A percentile compares a stretch with the other conserved stretches of the same genome.
Conservation (phyloP, 2,888 invertebrate species). For the Drosophila parthenogenetica region DNA sequence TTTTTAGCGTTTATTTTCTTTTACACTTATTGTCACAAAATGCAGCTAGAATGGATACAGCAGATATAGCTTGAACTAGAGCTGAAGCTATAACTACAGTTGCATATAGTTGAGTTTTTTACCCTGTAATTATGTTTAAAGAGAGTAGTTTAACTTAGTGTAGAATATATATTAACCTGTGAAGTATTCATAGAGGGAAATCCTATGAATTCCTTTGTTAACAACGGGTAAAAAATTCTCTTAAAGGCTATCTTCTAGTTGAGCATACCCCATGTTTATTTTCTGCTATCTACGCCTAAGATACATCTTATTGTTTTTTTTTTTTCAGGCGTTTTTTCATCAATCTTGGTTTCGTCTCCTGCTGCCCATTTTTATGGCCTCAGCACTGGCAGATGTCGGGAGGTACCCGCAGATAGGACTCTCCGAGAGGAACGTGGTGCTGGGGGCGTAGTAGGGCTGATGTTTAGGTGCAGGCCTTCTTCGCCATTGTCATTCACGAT, state of each 20-base stretch:
- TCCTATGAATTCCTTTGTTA: too few relatives aligned
- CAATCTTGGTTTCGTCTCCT: conserved; percentile 70
- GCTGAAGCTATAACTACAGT: conserved; percentile 23
- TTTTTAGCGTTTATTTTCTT: conserved; percentile 33
- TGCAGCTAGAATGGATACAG: conserved; percentile 47
- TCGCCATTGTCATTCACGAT: conserved; percentile 53
- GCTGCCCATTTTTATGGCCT: conserved; percentile 54
- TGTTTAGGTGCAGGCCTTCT: conserved; percentile 20
- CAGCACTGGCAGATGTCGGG: conserved; percentile 7
- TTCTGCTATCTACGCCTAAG: conserved; percentile 39
- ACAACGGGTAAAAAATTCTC: too few relatives aligned
- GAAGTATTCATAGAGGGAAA: too few relatives aligned
- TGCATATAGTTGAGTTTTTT: conserved; percentile 3
- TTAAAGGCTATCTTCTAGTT: not conserved
- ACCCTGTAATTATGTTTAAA: conserved; percentile 3
- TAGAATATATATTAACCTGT: too few relatives aligned
- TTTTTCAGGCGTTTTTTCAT: conserved; percentile 71
- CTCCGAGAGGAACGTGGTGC: too few relatives aligned
- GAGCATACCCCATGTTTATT: not conserved
- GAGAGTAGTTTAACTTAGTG: too few relatives aligned
- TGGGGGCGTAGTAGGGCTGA: not conserved
- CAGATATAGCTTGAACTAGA: conserved; percentile 38
- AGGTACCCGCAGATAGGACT: not conserved
- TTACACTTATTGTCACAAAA: conserved; percentile 68
- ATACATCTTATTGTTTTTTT: conserved; percentile 74